Base-by-base conservation (phyloP, 2,888 invertebrate species). In the Thecocarcelia acutangulata region DNA sequence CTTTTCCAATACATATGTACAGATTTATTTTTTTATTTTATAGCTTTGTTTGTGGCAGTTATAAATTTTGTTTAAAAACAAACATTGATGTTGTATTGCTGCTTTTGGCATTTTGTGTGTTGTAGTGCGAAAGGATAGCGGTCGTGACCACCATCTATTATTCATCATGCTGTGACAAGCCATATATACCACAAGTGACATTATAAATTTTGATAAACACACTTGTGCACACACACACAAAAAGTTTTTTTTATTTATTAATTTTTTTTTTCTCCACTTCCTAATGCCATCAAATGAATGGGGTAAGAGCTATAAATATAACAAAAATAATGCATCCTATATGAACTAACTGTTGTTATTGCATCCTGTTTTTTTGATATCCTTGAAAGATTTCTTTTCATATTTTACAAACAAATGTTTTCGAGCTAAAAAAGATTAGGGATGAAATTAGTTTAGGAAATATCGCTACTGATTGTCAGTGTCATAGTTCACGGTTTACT, bases 201-300 rank as follows among this genome's bases (percentile, higher is more conserved):
- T 86, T 87, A 88, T 88, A 88, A 89, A 89, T 89, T 88, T 89
- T 87, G 86, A 87, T 87, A 85, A 85, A 86, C 58, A 59, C 17
- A 54, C 58, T 85, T 80, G 70, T 44, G 54, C 48, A 48, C 48
- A 58, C 37, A 19, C 42, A 61, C 52, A 52, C 56, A 37, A 19
- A 52, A 19, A 46, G n/a, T 37, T 40, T 52, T 24, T 46, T 44
- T 64, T 33, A 48, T 33, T 44, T 19, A 3, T 58, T 56, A 13
- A 1, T 12, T 15, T 13, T 2, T 56, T 40, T 21, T 19, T 12
- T 68, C 54, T 42, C 54, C 19, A 5, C 40, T 61, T 24, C 11
- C 66, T 59, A 52, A 63, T 40, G 75, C 61, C 42, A 21, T 24
- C 59, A 61, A 68, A 64, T 74, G 64, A 15, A 48, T 54, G 59